Evolutionary conservation across 2,113 vertebrate species (phyloP).

Genomic region (Marmota monax): DNA sequence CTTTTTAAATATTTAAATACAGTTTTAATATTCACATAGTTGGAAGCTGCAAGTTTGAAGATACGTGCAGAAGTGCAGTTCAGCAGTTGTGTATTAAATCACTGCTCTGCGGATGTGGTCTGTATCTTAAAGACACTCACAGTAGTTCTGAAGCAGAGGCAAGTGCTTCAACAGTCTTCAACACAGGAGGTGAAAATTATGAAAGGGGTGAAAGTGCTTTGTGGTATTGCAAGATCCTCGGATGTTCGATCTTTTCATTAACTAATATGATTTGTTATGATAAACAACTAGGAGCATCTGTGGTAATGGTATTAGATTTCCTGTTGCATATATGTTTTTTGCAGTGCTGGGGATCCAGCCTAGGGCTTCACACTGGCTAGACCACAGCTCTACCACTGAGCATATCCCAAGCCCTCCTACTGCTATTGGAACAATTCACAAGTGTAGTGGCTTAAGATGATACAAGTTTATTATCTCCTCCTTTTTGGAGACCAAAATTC

Average conservation of each 20-base stretch:
- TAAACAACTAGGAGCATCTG: neutral
- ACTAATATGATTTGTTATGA: neutral
- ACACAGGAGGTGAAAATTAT: neutral
- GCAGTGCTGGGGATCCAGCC: too few relatives aligned
- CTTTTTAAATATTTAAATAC: neutral
- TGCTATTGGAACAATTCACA: neutral
- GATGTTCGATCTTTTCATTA: neutral
- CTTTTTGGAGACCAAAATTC: neutral
- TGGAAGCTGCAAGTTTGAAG: neutral
- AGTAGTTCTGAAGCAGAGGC: neutral
- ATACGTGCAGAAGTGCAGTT: neutral
- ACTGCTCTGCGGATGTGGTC: neutral
- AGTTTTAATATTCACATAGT: neutral
- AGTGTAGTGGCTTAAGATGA: neutral
- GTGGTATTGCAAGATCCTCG: neutral
- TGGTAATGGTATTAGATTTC: neutral
- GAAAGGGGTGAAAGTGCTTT: neutral
- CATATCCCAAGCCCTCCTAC: too few relatives aligned
- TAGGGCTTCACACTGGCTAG: too few relatives aligned
- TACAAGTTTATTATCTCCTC: neutral
- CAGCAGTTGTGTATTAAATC: neutral
- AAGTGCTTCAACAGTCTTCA: neutral
- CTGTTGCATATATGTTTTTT: neutral
- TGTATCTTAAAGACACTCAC: too few relatives aligned
- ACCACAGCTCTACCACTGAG: too few relatives aligned